Percentiles rank a stretch among this genome's conserved stretches.
phyloP scores from a whole-genome alignment of 2,888 invertebrate species.

The Pachliopta kotzebuea region DNA sequence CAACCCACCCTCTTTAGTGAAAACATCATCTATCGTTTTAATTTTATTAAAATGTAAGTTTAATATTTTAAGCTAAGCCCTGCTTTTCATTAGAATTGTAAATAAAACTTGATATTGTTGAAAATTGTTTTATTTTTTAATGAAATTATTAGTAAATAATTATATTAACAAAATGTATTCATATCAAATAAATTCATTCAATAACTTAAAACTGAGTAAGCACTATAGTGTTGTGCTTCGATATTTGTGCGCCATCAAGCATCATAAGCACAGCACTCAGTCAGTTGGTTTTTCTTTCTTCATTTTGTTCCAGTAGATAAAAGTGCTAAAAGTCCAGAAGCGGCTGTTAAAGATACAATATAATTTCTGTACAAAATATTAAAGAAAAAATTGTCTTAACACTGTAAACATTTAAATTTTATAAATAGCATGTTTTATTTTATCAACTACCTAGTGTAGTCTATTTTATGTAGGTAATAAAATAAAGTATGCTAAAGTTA shows the following conservation, averaged over 20 bases:
- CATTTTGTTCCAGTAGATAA: slow-evolving; percentile 95
- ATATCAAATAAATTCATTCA: slow-evolving; percentile 35
- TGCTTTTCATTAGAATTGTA: slow-evolving; percentile 54
- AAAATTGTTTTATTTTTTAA: slow-evolving; percentile 62
- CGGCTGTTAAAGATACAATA: slow-evolving; percentile 92
- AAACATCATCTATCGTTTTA: slow-evolving; percentile 50
- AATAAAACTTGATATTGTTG: slow-evolving; percentile 67
- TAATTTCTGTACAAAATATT: slow-evolving; percentile 85
- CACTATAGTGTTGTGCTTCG: slow-evolving; percentile 31
- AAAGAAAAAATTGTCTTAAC: slow-evolving; percentile 34
- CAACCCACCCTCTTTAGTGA: slow-evolving; percentile 62
- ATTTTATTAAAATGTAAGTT: slow-evolving; percentile 37
- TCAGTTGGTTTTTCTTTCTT: slow-evolving; percentile 40
- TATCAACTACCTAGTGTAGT: no score
- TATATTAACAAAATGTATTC: slow-evolving; percentile 44
- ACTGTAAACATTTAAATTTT: not conserved
- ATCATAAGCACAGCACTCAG: slow-evolving; percentile 39
- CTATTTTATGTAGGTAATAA: no score
- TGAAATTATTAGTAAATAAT: slow-evolving; percentile 55
- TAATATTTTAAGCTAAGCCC: slow-evolving; percentile 45
- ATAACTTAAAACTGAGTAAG: slow-evolving; percentile 38
- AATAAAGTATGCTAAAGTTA: no score
- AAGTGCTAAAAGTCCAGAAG: slow-evolving; percentile 95
- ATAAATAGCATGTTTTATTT: no score
- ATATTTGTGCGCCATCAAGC: slow-evolving; percentile 28